Conservation (phyloP, 2,797 vertebrate genomes). For the Rachycentron canadum region DNA sequence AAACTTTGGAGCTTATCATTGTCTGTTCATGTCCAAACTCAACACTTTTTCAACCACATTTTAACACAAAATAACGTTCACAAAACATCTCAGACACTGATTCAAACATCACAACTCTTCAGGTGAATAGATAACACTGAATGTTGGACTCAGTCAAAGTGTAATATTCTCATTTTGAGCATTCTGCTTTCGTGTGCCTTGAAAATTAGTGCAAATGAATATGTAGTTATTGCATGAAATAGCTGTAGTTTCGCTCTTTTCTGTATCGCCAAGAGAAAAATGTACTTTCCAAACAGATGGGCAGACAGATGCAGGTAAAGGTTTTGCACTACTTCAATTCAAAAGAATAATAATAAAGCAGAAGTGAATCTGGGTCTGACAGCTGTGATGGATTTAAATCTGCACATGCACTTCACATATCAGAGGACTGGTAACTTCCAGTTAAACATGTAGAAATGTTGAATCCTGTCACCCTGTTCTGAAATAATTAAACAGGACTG, state of each 20-base stretch:
- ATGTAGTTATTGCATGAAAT: not conserved
- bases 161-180: constrained; percentile 2
- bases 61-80: constrained; percentile 3
- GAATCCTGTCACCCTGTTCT: not conserved
- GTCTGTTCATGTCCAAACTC: not conserved
- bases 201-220: constrained; percentile 35
- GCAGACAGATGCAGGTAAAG: constrained; percentile 12
- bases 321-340: not conserved
- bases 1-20: not conserved
- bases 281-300: not conserved
- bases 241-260: constrained; percentile 39
- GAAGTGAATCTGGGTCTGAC: constrained; percentile 11
- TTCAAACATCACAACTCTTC: not conserved
- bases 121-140: not conserved
- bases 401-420: constrained; percentile 56
- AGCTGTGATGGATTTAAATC: constrained; percentile 37
- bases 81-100: not conserved
- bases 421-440: constrained; percentile 42
- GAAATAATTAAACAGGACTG: not conserved
- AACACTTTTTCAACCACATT: not conserved
- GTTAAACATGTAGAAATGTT: constrained; percentile 40
- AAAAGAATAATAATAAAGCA: constrained; percentile 23
- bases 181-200: constrained; percentile 41
- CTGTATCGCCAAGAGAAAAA: constrained; percentile 12
- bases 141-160: constrained; percentile 1